phyloP scores from a whole-genome alignment of 2,113 vertebrate species.

The Willisornis vidua region DNA sequence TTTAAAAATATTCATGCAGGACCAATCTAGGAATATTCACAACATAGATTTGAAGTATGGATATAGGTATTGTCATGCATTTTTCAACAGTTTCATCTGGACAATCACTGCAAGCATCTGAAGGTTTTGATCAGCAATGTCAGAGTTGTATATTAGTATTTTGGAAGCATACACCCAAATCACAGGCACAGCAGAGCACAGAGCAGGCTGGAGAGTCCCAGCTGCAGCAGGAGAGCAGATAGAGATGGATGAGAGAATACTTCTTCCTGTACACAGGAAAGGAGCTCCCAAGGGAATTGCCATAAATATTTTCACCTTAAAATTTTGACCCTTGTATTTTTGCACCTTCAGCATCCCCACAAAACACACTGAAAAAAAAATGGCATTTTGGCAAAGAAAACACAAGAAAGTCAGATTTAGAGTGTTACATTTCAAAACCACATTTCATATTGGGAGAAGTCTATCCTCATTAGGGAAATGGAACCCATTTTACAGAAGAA shows the following conservation, averaged over 20 bases:
- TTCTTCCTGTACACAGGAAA: background rate
- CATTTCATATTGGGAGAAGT: background rate
- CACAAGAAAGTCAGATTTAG: background rate
- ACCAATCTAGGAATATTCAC: background rate
- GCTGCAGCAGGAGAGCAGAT: background rate
- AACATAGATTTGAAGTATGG: background rate
- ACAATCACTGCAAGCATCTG: background rate
- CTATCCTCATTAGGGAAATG: background rate
- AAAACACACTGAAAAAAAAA: background rate
- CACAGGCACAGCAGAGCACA: slow-evolving; percentile 4
- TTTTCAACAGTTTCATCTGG: background rate
- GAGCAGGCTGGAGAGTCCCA: background rate
- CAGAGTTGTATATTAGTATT: background rate
- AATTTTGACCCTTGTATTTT: background rate
- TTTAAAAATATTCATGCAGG: background rate
- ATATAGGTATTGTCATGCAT: background rate
- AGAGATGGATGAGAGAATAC: background rate
- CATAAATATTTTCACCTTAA: background rate
- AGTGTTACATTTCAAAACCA: background rate
- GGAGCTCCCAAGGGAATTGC: background rate
- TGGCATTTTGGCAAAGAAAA: background rate
- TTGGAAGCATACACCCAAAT: background rate
- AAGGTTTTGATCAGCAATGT: background rate
- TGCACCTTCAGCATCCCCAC: background rate
- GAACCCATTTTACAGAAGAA: background rate